Evolutionary conservation across 2,113 vertebrate species (phyloP).

Genomic region (Synchiropus splendidus): DNA sequence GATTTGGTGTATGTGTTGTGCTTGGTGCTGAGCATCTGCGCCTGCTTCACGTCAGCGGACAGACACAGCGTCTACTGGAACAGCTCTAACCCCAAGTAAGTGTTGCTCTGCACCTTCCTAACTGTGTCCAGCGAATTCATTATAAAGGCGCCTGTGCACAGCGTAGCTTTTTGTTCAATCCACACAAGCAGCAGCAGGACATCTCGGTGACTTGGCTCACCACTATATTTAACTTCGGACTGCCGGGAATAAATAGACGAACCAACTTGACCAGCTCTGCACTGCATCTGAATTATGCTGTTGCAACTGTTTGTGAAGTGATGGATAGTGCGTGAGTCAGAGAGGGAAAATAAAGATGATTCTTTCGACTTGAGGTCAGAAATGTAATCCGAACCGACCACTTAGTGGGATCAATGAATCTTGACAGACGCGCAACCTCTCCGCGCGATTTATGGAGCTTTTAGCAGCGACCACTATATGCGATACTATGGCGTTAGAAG

Average conservation of each 20-base stretch:
- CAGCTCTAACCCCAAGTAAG: constrained; percentile 66
- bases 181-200: constrained; percentile 16
- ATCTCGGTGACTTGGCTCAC: constrained; percentile 49
- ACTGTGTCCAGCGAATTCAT: too few species aligned
- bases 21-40: constrained; percentile 44
- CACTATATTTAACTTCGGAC: constrained; percentile 57
- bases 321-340: constrained; percentile 1
- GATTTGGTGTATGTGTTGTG: constrained; percentile 57
- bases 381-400: constrained; percentile 46
- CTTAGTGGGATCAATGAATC: constrained; percentile 53
- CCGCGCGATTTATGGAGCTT: constrained; percentile 56
- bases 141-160: too few species aligned
- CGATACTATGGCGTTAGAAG: too few species aligned
- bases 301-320: background rate
- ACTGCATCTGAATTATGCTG: background rate
- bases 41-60: constrained; percentile 56
- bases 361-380: constrained; percentile 40
- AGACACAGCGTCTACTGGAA: constrained; percentile 73
- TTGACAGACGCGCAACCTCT: constrained; percentile 34
- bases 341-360: constrained; percentile 24
- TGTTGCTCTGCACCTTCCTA: too few species aligned
- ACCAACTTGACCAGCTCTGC: too few species aligned
- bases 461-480: constrained; percentile 38
- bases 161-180: too few species aligned
- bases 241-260: constrained; percentile 57